Percentiles rank a stretch among this genome's conserved stretches.
phyloP scores from a whole-genome alignment of 2,888 invertebrate genomes.

The Aspidapion aeneum region DNA sequence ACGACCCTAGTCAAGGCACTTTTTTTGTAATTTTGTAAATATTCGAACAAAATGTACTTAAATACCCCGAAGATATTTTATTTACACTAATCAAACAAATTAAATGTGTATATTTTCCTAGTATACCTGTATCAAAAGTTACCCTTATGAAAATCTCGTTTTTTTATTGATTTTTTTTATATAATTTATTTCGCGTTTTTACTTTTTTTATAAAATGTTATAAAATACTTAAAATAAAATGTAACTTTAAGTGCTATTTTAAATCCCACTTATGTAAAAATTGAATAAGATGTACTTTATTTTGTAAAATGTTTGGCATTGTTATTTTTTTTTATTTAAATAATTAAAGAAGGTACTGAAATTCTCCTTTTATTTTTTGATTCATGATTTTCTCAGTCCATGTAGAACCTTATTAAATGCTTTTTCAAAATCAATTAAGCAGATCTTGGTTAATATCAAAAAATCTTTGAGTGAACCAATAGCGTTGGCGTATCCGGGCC shows the following conservation, averaged over 20 bases:
- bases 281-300: background rate
- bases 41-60: conserved; percentile 31
- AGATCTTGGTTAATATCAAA: too few species aligned
- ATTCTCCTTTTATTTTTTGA: too few species aligned
- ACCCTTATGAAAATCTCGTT: conserved; percentile 14
- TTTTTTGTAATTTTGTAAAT: conserved; percentile 34
- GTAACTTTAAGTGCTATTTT: background rate
- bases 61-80: conserved; percentile 35
- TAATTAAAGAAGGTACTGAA: too few species aligned
- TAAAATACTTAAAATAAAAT: background rate
- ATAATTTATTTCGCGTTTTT: conserved; percentile 16
- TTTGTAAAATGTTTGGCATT: background rate
- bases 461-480: too few species aligned
- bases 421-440: too few species aligned
- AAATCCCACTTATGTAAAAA: background rate
- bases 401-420: too few species aligned
- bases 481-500: too few species aligned
- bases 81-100: conserved; percentile 40
- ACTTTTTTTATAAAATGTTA: conserved; percentile 11
- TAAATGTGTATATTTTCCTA: conserved; percentile 41
- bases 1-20: conserved; percentile 47
- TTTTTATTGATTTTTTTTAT: conserved; percentile 15
- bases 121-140: conserved; percentile 29
- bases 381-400: too few species aligned
- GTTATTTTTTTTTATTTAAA: too few species aligned